These are phyloP conservation scores for Drosophila parthenogenetica DNA, from an alignment of 2,888 invertebrate species.

Conservation along the genomic window DNA sequence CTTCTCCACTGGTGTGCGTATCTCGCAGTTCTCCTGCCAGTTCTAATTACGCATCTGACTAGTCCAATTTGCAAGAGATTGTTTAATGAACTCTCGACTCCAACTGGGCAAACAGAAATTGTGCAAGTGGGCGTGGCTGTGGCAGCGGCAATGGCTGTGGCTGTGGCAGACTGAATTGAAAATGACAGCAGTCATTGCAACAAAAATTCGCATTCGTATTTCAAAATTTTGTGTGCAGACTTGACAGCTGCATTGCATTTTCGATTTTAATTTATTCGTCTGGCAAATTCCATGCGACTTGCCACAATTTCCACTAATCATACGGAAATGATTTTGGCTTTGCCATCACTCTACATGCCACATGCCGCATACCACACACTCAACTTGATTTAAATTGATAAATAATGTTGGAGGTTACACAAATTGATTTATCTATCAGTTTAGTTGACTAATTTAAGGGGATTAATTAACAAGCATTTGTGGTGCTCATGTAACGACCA, in stretches of 20 bases:
- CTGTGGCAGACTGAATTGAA: conserved; percentile 3
- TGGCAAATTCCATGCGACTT: conserved; percentile 18
- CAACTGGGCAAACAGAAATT: conserved; percentile 9
- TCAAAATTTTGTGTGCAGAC: background rate
- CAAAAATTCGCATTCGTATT: conserved; percentile 6
- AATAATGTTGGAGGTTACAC: conserved; percentile 23
- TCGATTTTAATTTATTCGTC: conserved; percentile 20
- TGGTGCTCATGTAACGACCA: background rate
- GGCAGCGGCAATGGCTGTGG: background rate
- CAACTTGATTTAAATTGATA: conserved; percentile 12
- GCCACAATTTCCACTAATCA: conserved; percentile 28
- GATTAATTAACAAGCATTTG: conserved; percentile 24
- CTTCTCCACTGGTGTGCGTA: conserved; percentile 21
- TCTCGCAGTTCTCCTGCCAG: conserved; percentile 43
- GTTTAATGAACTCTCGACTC: conserved; percentile 20
- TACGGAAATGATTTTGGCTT: conserved; percentile 25
- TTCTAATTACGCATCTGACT: conserved; percentile 62
- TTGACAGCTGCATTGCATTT: conserved; percentile 8
- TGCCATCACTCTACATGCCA: conserved; percentile 3
- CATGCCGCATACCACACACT: conserved; percentile 1
- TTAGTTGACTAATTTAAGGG: conserved; percentile 7
- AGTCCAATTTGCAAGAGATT: conserved; percentile 52
- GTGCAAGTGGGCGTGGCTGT: background rate
- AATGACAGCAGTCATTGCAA: conserved; percentile 5
- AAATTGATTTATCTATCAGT: conserved; percentile 19